Base-by-base conservation (phyloP, 2,888 invertebrate genomes). In the Sceliomorpha sp. region DNA sequence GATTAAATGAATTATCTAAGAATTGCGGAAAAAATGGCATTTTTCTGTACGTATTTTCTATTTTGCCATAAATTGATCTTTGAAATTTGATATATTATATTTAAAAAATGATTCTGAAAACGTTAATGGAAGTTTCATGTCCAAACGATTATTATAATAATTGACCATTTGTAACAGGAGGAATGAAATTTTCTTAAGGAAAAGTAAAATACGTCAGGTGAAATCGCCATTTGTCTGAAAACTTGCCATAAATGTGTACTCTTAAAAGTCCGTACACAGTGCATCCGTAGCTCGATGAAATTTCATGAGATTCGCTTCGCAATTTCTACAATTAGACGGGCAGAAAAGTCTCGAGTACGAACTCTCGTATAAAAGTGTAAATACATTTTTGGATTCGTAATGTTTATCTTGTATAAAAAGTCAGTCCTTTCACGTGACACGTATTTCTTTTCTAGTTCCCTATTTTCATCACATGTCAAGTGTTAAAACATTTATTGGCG, bases 291-390 rank as follows among this genome's bases (percentile, higher is more conserved):
- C 12, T 13, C 27, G 55, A 29, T 45, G 36, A 17, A 37, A 20
- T 56, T 37, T 45, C 45, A 37, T 56, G 42, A 42, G 36, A 20
- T 44, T 53, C 53, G 14, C 42, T 12, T 17, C n/a, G 34, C 13
- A 48, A 13, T 8, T 36, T 10, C 13, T 48, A n/a, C 27, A 6
- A 37, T 40, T 53, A 13, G 6, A 32, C 20, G 34, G 12, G 59
- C 59, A 29, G 50, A 50, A 51, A 32, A 60, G 51, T 60, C 60
- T 45, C 60, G 50, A 40, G 29, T 9, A 26, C 6, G 17, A 24
- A 1, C 13, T 3, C 27, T 32, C 8, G 5, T 60, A 50, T 39
- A 51, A 62, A 55, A 63, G 13, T 47, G 40, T 63, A 55, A 64
- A 64, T 56, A 56, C 37, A 31, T 37, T 50, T 10, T 51, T 12